Base-by-base conservation (phyloP, 2,113 vertebrate genomes). In the Sitta europaea region DNA sequence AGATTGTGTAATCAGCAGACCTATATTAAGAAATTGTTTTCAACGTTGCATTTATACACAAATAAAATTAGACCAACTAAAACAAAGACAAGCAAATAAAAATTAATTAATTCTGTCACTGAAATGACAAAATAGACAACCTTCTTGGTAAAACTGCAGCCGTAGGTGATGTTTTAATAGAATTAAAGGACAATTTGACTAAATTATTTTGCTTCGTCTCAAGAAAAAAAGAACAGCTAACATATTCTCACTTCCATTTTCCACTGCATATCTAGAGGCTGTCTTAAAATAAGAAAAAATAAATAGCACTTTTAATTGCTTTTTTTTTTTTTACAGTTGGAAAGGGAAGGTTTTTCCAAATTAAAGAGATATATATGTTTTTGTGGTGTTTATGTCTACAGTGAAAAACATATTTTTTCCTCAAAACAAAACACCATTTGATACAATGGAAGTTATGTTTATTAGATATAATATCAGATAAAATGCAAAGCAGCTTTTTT, bases 161-260 rank as follows among this genome's bases (percentile, higher is more conserved):
- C 0, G 0, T 65, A 82, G 50, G 40, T 63, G 20, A 42, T 82
- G 20, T 31, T 91, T 87, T 81, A 71, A 42, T 55, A 78, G 40
- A 89, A 86, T 65, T 78, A 92, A 87, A 75, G 11, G 65, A 67
- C 4, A 75, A 78, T 40, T 81, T 54, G 38, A 59, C 27, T 59
- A 66, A 84, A 61, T 66, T 35, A 70, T 89, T 95, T 91, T 79
- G 2, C 45, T 86, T 92, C 83, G 57, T 86, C 43, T 59, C 43
- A 76, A 72, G 76, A 65, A 78, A 54, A 51, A 12, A 74, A 45
- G 14, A 81, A 20, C 20, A 66, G 8, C 25, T 62, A 55, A 40
- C 18, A 43, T 63, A 71, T 61, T 54, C 12, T 81, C 19, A 22
- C 17, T 84, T 78, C 25, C 9, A 62, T 74, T 93, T 93, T 29